Percentiles rank a stretch among this genome's conserved stretches.
phyloP scores from a whole-genome alignment of 2,797 vertebrate species.

The Eidolon dupreanum region DNA sequence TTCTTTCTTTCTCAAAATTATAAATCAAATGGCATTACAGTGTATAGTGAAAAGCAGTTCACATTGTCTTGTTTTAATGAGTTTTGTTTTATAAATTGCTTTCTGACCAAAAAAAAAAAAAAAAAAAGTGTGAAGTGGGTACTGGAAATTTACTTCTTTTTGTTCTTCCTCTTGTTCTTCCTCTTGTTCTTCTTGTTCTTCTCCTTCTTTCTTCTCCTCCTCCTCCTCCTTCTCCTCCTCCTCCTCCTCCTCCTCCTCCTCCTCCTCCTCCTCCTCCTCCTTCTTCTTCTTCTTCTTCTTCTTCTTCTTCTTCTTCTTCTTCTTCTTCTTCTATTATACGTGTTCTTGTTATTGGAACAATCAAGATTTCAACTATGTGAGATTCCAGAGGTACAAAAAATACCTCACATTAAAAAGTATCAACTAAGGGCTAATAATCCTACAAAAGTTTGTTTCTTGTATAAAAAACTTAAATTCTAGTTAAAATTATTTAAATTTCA shows the following conservation, averaged over 20 bases:
- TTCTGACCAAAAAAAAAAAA: neutral
- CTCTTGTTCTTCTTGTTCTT: no score
- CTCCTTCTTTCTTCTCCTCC: neutral
- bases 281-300: no score
- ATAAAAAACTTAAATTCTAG: neutral
- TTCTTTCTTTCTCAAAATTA: constrained; percentile 4
- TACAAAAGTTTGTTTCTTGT: neutral
- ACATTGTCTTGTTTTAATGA: neutral
- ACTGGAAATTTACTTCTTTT: neutral
- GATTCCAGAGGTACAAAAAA: neutral
- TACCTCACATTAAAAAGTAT: neutral
- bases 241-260: no score
- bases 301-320: no score
- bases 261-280: no score
- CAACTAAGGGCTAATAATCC: neutral
- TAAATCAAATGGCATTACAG: neutral
- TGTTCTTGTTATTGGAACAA: neutral
- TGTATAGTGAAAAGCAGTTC: neutral
- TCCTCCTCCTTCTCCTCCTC: no score
- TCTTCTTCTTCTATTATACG: neutral
- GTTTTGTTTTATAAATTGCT: neutral
- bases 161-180: no score
- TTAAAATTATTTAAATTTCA: neutral
- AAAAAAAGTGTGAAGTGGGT: neutral
- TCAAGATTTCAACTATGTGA: neutral